Evolutionary conservation across 2,888 invertebrate species (phyloP).

Genomic region (Scotopteryx bipunctaria): DNA sequence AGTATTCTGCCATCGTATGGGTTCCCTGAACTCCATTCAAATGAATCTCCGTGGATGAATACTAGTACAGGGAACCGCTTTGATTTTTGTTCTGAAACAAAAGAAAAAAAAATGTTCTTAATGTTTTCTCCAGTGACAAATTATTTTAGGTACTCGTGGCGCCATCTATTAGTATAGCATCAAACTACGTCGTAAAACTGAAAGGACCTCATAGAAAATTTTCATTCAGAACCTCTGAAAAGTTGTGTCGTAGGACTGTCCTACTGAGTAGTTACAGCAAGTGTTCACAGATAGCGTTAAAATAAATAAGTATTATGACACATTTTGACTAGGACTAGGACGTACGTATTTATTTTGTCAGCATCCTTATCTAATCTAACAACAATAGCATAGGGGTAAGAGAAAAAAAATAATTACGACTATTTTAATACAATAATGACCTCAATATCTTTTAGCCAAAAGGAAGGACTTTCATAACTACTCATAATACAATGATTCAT

Average conservation of each 20-base stretch:
- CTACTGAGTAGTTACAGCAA: not conserved
- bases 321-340: too few species aligned
- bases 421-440: too few species aligned
- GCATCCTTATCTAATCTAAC: too few species aligned
- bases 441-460: too few species aligned
- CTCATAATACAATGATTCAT: too few species aligned
- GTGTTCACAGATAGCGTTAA: conserved; percentile 7
- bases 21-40: conserved; percentile 98
- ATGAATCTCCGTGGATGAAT: conserved; percentile 97
- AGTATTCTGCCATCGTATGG: conserved; percentile 97
- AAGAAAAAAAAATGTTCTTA: not conserved
- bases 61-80: conserved; percentile 92
- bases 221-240: not conserved
- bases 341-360: too few species aligned
- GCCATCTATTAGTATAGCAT: conserved; percentile 30
- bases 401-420: too few species aligned
- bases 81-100: conserved; percentile 69
- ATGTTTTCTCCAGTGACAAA: too few species aligned
- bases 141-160: conserved; percentile 26
- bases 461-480: too few species aligned
- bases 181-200: conserved; percentile 12
- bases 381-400: too few species aligned
- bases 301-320: too few species aligned
- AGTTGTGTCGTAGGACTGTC: too few species aligned
- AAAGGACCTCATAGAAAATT: not conserved